Conservation (phyloP, 2,113 vertebrate species). For the Dipodomys spectabilis region DNA sequence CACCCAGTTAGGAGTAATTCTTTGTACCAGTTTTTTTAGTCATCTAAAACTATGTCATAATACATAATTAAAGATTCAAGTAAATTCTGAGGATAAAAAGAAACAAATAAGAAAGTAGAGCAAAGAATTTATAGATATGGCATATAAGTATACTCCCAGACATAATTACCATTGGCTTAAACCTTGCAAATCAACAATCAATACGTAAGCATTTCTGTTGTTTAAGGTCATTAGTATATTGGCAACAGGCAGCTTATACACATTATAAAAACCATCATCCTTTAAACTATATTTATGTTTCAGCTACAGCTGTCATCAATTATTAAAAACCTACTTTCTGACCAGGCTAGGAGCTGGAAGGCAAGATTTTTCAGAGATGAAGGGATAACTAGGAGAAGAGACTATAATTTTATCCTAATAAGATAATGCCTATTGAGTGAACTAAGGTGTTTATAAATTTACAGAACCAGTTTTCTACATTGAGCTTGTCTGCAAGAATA, state of each 20-base stretch:
- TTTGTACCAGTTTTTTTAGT: slow-evolving; percentile 30
- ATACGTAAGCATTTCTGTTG: slow-evolving; percentile 56
- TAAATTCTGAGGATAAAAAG: slow-evolving; percentile 52
- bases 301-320: slow-evolving; percentile 64
- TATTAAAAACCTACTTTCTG: slow-evolving; percentile 68
- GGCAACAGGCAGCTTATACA: slow-evolving; percentile 63
- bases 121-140: slow-evolving; percentile 15
- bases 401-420: slow-evolving; percentile 19
- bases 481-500: slow-evolving; percentile 46
- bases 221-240: slow-evolving; percentile 61
- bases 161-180: slow-evolving; percentile 51
- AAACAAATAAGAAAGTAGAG: slow-evolving; percentile 43
- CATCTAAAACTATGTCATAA: slow-evolving; percentile 51
- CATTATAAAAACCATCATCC: slow-evolving; percentile 67
- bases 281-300: slow-evolving; percentile 71
- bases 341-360: slow-evolving; percentile 41
- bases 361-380: slow-evolving; percentile 33
- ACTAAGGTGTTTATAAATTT: not conserved
- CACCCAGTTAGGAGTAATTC: not conserved
- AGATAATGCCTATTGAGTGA: slow-evolving; percentile 14
- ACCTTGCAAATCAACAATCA: slow-evolving; percentile 70
- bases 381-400: not conserved
- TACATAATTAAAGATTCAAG: slow-evolving; percentile 30
- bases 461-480: slow-evolving; percentile 58
- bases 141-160: slow-evolving; percentile 46